These are phyloP conservation scores for Microplitis mediator DNA, from an alignment of 1,140 invertebrate species.

Conservation along the genomic window DNA sequence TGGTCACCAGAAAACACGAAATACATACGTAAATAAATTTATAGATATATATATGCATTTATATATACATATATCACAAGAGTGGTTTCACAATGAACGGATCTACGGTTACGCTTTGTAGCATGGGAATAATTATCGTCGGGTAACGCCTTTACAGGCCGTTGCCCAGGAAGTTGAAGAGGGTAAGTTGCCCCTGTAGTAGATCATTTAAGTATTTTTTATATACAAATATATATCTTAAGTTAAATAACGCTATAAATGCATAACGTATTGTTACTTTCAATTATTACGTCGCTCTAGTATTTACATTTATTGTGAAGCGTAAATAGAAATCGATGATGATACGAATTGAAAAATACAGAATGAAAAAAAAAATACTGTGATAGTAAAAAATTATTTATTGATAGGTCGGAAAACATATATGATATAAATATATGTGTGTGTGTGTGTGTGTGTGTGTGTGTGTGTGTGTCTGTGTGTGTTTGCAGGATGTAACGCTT, in stretches of 20 bases:
- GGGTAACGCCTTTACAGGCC: conserved; percentile 31
- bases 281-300: too few relatives aligned
- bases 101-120: conserved; percentile 35
- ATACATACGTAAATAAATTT: too few relatives aligned
- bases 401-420: too few relatives aligned
- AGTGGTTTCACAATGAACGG: conserved; percentile 29
- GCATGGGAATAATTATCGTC: conserved; percentile 32
- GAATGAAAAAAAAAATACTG: too few relatives aligned
- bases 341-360: too few relatives aligned
- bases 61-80: background rate
- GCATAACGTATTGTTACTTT: too few relatives aligned
- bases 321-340: too few relatives aligned
- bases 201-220: background rate
- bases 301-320: too few relatives aligned
- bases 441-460: too few relatives aligned
- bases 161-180: conserved; percentile 16
- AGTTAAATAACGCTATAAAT: too few relatives aligned
- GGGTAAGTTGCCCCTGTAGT: conserved; percentile 19
- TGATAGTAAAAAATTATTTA: background rate
- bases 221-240: background rate
- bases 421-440: too few relatives aligned
- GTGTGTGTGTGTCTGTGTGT: background rate
- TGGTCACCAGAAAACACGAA: background rate
- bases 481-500: conserved; percentile 29
- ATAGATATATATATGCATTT: background rate